These are phyloP conservation scores for Epinotia brunnichana DNA, from an alignment of 2,888 invertebrate species.

Conservation along the genomic window DNA sequence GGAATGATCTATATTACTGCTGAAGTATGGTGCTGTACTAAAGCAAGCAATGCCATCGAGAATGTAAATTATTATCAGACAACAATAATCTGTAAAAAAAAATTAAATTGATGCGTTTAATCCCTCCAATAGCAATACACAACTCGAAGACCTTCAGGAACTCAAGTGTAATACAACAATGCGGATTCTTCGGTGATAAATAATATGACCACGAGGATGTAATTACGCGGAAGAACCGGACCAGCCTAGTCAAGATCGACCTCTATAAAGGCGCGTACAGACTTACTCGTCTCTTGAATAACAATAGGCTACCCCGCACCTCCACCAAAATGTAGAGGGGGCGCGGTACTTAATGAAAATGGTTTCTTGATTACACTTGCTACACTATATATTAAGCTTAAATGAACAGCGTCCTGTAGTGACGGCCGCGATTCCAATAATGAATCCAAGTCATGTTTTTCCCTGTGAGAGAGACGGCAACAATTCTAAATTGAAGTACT, in stretches of 20 bases:
- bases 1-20: too few relatives aligned
- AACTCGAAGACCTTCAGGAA: not conserved
- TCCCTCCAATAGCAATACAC: conserved; percentile 10
- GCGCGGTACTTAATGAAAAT: too few relatives aligned
- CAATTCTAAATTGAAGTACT: too few relatives aligned
- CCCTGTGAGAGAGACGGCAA: too few relatives aligned
- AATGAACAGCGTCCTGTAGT: too few relatives aligned
- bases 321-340: too few relatives aligned
- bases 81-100: not conserved
- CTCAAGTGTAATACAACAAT: conserved; percentile 14
- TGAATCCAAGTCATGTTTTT: too few relatives aligned
- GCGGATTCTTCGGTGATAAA: not conserved
- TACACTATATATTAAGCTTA: too few relatives aligned
- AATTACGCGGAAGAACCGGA: conserved; percentile 8
- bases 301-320: not conserved
- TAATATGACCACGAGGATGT: conserved; percentile 1
- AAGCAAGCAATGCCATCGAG: too few relatives aligned
- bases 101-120: conserved; percentile 3
- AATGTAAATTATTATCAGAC: not conserved
- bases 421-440: too few relatives aligned
- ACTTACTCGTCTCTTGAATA: not conserved
- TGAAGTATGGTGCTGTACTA: too few relatives aligned
- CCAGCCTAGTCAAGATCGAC: conserved; percentile 1
- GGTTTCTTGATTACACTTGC: too few relatives aligned
- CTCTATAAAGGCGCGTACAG: not conserved